These are phyloP conservation scores for Electrona antarctica DNA, from an alignment of 2,113 vertebrate species.

Conservation along the genomic window DNA sequence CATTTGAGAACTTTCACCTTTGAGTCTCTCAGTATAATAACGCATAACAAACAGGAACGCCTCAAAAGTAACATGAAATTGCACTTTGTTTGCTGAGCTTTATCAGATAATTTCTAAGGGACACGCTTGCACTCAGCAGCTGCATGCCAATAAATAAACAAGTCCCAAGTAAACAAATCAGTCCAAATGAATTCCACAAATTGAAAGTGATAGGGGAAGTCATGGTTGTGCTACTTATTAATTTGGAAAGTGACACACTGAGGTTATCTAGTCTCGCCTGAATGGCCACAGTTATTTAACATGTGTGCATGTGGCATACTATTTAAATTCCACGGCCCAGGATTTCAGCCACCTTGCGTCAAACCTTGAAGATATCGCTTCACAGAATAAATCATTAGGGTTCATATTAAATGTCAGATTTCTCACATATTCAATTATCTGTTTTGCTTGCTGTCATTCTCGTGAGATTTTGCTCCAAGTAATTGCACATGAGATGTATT, in stretches of 20 bases:
- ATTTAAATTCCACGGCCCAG: conserved; percentile 47
- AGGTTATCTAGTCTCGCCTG: conserved; percentile 54
- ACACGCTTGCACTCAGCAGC: conserved; percentile 5
- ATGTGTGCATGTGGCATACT: conserved; percentile 30
- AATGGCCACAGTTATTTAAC: conserved; percentile 60
- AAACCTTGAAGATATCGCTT: conserved; percentile 13
- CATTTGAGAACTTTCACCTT: conserved; percentile 37
- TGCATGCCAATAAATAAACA: conserved; percentile 27
- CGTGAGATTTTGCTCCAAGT: conserved; percentile 50
- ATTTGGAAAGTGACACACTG: conserved; percentile 39
- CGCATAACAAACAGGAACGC: background rate
- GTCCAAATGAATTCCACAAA: conserved; percentile 30
- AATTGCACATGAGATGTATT: conserved; percentile 57
- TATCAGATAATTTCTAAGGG: conserved; percentile 7
- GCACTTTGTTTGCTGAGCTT: conserved; percentile 3
- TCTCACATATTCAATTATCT: background rate
- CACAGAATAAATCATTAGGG: conserved; percentile 26
- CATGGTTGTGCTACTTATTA: conserved; percentile 25
- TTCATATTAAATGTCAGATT: conserved; percentile 20
- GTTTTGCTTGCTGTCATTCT: conserved; percentile 39
- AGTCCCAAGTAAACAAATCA: conserved; percentile 36
- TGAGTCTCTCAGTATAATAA: conserved; percentile 16
- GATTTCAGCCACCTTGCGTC: conserved; percentile 28
- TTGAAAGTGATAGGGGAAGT: conserved; percentile 16
- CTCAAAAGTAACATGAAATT: background rate